phyloP scores from a whole-genome alignment of 1,140 invertebrate species.

The Apis dorsata region DNA sequence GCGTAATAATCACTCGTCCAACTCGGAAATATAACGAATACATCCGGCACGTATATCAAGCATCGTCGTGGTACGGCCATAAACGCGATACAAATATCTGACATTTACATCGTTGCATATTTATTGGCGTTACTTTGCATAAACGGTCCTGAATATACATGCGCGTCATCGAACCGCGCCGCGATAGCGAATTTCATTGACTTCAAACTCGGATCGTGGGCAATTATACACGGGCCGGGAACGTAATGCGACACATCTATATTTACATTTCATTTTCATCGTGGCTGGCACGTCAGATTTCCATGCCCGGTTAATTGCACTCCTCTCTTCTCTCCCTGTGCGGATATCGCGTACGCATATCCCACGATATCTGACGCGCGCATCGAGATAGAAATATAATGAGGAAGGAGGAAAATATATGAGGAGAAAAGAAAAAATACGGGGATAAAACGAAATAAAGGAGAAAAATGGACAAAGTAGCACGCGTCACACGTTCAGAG shows the following conservation, averaged over 20 bases:
- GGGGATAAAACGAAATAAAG: not conserved
- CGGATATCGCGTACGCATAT: not conserved
- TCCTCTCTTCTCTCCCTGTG: not conserved
- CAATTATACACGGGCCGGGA: slow-evolving; percentile 26
- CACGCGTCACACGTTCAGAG: slow-evolving; percentile 10
- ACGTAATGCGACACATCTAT: slow-evolving; percentile 46
- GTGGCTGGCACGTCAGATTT: not conserved
- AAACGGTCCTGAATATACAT: slow-evolving; percentile 58
- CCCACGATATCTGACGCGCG: slow-evolving; percentile 15
- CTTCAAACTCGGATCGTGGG: slow-evolving; percentile 41
- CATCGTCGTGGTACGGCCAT: slow-evolving; percentile 36
- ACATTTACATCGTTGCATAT: slow-evolving; percentile 66
- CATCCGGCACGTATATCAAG: not conserved
- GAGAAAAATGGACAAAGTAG: too few species aligned
- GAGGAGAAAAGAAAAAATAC: not conserved
- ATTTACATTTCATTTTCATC: slow-evolving; percentile 54
- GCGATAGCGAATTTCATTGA: slow-evolving; percentile 52
- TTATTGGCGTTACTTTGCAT: slow-evolving; percentile 60
- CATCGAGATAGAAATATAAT: too few species aligned
- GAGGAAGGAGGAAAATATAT: not conserved
- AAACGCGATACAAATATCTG: slow-evolving; percentile 61
- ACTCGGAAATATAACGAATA: slow-evolving; percentile 43
- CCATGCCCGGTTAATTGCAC: slow-evolving; percentile 35
- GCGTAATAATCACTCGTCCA: slow-evolving; percentile 6
- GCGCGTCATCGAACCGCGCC: slow-evolving; percentile 30